Base-by-base conservation (phyloP, 2,888 invertebrate genomes). In the Leucozona laternaria region DNA sequence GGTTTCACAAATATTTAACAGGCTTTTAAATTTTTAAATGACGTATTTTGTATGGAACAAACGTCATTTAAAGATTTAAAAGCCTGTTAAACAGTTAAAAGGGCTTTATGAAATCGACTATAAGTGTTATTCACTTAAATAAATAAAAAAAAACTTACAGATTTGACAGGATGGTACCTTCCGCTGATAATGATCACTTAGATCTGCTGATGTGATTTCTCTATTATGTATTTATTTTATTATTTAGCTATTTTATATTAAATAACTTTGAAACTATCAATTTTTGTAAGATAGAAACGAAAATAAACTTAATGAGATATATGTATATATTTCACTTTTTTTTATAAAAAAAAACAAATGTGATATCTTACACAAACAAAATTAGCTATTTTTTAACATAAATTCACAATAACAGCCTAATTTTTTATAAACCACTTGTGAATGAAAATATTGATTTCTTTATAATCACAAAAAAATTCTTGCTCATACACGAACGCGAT, bases 311-410 rank as follows among this genome's bases (percentile, higher is more conserved):
- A 60, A 48, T 60, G n/a, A n/a, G n/a, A n/a, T n/a, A n/a, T 45
- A 28, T 7, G 43, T 11, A 20, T 45, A 57, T 55, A 10, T 76
- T 62, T 37, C 72, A 82, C 72, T 45, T 73, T 17, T n/a, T 45
- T 45, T 71, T 25, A 48, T 37, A 34, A 50, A 13, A 70, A 10
- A 20, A 57, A 53, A 43, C 40, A 64, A 57, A 17, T 57, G 60
- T n/a, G n/a, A n/a, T n/a, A 17, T 45, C 22, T 55, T 40, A 34
- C 34, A 31, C 43, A 20, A 25, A n/a, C 4, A 53, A 64, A 40
- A 77, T 37, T 62, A 34, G 78, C 81, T 81, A 72, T 85, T 77
- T 31, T 76, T 60, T 60, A 15, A 48, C 60, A 55, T 50, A 13
- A 66, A 72, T 79, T 62, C 45, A 72, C 60, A 60, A 70, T 57